These are phyloP conservation scores for Lutraria lutraria DNA, from an alignment of 2,888 invertebrate genomes.

Conservation along the genomic window DNA sequence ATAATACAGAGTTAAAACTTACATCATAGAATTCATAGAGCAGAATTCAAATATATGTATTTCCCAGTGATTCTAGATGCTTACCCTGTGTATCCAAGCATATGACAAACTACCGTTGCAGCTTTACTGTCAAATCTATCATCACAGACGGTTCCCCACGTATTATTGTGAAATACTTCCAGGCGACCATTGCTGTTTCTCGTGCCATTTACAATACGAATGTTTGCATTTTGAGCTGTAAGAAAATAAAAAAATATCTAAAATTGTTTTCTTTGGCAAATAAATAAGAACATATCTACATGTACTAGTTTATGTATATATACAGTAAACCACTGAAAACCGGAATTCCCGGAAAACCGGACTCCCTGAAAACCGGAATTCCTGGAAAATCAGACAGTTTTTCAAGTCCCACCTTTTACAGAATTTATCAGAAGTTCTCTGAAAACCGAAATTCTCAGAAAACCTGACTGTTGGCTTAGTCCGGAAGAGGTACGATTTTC, in stretches of 20 bases:
- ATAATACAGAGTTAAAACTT: too few species aligned
- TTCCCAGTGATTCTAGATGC: too few species aligned
- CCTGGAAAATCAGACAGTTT: too few species aligned
- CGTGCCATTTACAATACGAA: conserved; percentile 57
- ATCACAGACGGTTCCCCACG: conserved; percentile 70
- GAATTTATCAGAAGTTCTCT: too few species aligned
- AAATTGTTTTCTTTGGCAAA: background rate
- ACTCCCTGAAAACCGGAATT: background rate
- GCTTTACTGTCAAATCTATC: conserved; percentile 64
- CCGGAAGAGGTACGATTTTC: too few species aligned
- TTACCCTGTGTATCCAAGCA: conserved; percentile 61
- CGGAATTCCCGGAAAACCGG: background rate
- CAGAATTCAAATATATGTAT: too few species aligned
- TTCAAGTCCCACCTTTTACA: too few species aligned
- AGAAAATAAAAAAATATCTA: background rate
- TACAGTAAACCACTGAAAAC: too few species aligned
- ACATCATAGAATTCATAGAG: too few species aligned
- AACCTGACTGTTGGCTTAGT: too few species aligned
- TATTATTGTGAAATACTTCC: conserved; percentile 60
- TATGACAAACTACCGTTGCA: conserved; percentile 63
- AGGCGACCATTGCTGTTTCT: conserved; percentile 56
- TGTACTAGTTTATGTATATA: background rate
- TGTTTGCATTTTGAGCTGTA: conserved; percentile 28
- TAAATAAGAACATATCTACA: background rate
- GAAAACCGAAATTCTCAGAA: too few species aligned